phyloP scores from a whole-genome alignment of 2,888 invertebrate genomes.

The Nasonia oneida region DNA sequence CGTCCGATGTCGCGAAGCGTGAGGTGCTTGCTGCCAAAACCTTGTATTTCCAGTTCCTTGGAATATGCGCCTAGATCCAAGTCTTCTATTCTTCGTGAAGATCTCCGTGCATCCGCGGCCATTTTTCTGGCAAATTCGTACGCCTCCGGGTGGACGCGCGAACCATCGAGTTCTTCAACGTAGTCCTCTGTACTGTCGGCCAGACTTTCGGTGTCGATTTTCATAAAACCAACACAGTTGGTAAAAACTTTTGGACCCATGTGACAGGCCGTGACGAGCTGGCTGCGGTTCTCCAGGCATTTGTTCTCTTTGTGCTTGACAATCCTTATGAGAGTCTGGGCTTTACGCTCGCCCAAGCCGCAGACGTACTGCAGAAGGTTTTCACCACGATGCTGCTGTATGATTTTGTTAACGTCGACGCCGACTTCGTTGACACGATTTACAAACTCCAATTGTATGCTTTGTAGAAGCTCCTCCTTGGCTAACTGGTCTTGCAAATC shows the following conservation, averaged over 20 bases:
- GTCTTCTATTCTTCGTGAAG: no score
- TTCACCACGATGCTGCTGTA: slow-evolving; percentile 92
- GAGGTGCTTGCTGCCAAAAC: no score
- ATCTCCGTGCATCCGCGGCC: slow-evolving; percentile 97
- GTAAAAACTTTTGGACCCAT: slow-evolving; percentile 99
- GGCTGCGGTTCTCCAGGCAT: slow-evolving; percentile 95
- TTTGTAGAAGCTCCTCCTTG: slow-evolving; percentile 92
- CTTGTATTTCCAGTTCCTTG: no score
- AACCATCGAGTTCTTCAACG: slow-evolving; percentile 97
- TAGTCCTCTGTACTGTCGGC: slow-evolving; percentile 97
- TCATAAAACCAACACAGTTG: slow-evolving; percentile 99
- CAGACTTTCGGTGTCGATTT: slow-evolving; percentile 97
- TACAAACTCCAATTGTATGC: slow-evolving; percentile 93
- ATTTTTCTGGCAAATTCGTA: slow-evolving; percentile 99
- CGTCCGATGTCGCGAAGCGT: slow-evolving; percentile 90
- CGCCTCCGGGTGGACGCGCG: slow-evolving; percentile 98
- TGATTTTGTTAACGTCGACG: slow-evolving; percentile 96
- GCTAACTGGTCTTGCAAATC: slow-evolving; percentile 89
- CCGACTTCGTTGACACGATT: slow-evolving; percentile 99
- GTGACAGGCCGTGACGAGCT: slow-evolving; percentile 94
- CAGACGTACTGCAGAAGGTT: slow-evolving; percentile 97
- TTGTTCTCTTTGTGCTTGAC: slow-evolving; percentile 93
- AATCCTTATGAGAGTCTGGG: slow-evolving; percentile 90
- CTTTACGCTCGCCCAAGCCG: slow-evolving; percentile 97
- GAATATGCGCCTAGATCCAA: no score